Base-by-base conservation (phyloP, 2,888 invertebrate species). In the Xestobium rufovillosum region DNA sequence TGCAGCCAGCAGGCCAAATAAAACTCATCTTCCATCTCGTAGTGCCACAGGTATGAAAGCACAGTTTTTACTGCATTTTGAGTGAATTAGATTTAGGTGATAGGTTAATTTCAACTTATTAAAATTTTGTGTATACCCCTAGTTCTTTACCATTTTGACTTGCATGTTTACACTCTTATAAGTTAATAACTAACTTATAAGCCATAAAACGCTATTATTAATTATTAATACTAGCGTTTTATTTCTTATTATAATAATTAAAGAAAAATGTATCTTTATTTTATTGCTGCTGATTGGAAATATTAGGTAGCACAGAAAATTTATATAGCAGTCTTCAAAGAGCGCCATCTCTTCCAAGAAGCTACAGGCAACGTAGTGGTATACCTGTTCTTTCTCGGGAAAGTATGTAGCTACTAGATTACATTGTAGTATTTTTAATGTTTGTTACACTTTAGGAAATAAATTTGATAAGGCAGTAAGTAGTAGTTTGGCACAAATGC, bases 241-340 rank as follows among this genome's bases (percentile, higher is more conserved):
- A 19, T 19, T 19, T 19, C 23, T 19, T 19, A 6, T 19, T 8
- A 19, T 6, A 19, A 19, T n/a, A 19, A 19, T 19, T 19, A 19
- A n/a, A 8, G 23, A 19, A 19, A n/a, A 19, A n/a, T n/a, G n/a
- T n/a, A n/a, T n/a, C 42, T 14, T 32, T 43, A 43, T 34, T 33
- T 27, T 38, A 26, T 14, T 33, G 42, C 44, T 43, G 48, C 43
- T 34, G 25, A 10, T 34, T 39, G 25, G 49, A 44, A 43, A 38
- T 55, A 49, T 52, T 65, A 71, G 74, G 71, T 63, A 76, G 75
- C 62, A 74, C 73, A 53, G 76, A 76, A 66, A 76, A 75, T 64
- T 67, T 76, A 44, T 63, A 68, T 58, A 42, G 69, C 53, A 69
- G 68, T 46, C 63, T 75, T 48, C 71, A 70, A 59, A 67, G 73